Evolutionary conservation across 2,113 vertebrate genomes (phyloP).

Genomic region (Shinisaurus crocodilurus): DNA sequence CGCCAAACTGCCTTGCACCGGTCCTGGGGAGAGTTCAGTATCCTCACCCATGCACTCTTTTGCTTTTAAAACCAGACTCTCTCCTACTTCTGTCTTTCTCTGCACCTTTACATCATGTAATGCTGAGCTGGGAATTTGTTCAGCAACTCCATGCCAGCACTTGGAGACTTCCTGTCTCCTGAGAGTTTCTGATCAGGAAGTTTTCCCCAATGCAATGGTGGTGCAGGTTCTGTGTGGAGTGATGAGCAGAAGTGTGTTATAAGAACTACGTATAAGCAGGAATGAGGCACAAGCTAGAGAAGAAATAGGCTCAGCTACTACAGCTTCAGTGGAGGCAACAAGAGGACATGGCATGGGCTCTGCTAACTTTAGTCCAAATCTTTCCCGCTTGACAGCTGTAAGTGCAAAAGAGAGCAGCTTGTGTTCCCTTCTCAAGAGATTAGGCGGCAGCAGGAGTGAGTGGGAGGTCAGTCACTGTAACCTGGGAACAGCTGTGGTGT

Average conservation of each 20-base stretch:
- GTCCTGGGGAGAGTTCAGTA: too few species aligned
- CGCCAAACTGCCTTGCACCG: too few species aligned
- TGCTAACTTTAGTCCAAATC: conserved; percentile 2
- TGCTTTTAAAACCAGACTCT: neutral
- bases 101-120: neutral
- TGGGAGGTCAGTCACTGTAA: conserved; percentile 17
- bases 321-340: neutral
- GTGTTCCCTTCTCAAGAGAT: conserved; percentile 2
- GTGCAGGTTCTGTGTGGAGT: neutral
- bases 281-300: neutral
- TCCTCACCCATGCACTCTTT: neutral
- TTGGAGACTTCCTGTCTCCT: neutral
- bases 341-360: neutral
- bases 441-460: conserved; percentile 17
- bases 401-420: conserved; percentile 30
- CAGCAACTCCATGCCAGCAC: neutral
- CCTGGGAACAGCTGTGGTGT: conserved; percentile 17
- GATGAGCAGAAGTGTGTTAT: neutral
- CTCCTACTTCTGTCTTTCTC: neutral
- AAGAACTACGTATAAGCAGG: neutral
- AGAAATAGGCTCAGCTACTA: neutral
- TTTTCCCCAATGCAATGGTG: neutral
- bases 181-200: neutral
- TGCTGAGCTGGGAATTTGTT: neutral
- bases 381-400: conserved; percentile 11